Percentiles rank a stretch among this genome's conserved stretches.
phyloP scores from a whole-genome alignment of 2,113 vertebrate genomes.

The Rhinoptilus africanus region DNA sequence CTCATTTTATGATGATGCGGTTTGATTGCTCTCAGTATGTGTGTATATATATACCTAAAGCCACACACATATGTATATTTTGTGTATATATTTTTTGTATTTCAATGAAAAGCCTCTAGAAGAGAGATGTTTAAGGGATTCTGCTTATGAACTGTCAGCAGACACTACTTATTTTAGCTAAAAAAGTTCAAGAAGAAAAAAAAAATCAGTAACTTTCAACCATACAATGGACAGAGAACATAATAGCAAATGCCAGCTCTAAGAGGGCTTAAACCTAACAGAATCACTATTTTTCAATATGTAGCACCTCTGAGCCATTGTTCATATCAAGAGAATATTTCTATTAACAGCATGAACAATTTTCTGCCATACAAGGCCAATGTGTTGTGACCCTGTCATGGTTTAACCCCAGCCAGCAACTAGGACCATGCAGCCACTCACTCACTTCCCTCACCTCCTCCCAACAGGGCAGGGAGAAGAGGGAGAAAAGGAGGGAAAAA shows the following conservation, averaged over 20 bases:
- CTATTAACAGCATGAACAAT: neutral
- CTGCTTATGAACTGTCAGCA: neutral
- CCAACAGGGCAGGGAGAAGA: neutral
- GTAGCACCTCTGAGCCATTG: neutral
- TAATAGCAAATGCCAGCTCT: neutral
- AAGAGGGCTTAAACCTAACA: neutral
- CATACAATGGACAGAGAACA: neutral
- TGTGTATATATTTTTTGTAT: neutral
- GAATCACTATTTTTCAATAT: neutral
- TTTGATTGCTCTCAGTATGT: neutral
- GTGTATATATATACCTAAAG: neutral
- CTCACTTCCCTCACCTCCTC: neutral
- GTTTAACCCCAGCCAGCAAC: neutral
- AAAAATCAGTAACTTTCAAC: neutral
- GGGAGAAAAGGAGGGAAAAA: neutral
- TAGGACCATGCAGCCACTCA: neutral
- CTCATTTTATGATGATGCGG: neutral
- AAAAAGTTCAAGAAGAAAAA: neutral
- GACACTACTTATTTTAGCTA: neutral
- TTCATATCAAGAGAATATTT: neutral
- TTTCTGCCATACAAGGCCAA: neutral
- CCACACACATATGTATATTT: accelerated
- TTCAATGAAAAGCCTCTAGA: neutral
- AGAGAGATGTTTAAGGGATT: neutral
- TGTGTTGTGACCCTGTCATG: neutral